Evolutionary conservation across 2,888 invertebrate species (phyloP).

Genomic region (Melanargia galathea): DNA sequence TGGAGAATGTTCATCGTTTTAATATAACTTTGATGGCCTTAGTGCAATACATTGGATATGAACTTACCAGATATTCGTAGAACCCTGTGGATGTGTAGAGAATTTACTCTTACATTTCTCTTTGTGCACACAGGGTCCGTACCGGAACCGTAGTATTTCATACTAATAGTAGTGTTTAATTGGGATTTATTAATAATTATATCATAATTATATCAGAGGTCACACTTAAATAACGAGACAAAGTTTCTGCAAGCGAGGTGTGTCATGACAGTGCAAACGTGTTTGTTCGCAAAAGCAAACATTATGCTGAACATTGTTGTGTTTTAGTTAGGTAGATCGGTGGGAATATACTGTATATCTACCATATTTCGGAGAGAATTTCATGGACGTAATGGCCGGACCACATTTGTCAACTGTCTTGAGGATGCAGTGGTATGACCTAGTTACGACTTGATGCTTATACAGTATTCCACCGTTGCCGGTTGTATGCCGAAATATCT

Average conservation of each 20-base stretch:
- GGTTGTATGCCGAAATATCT: too few species aligned
- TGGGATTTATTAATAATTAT: too few species aligned
- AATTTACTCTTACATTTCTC: too few species aligned
- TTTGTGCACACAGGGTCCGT: too few species aligned
- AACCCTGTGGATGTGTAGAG: too few species aligned
- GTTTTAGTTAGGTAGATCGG: background rate
- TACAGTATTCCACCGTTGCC: too few species aligned
- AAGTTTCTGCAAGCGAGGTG: background rate
- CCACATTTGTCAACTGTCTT: background rate
- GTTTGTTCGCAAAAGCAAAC: background rate
- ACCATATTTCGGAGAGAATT: background rate
- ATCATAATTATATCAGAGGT: too few species aligned
- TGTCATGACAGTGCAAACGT: background rate
- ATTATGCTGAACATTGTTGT: background rate
- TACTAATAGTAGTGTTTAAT: too few species aligned
- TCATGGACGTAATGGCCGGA: background rate
- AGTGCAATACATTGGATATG: background rate
- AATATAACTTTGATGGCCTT: conserved; percentile 1
- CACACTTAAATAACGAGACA: too few species aligned
- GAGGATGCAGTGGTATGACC: too few species aligned
- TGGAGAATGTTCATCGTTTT: background rate
- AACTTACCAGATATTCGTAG: background rate
- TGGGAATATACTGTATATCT: background rate
- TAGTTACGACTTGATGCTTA: too few species aligned
- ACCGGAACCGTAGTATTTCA: too few species aligned